These are phyloP conservation scores for Nomada hirtipes DNA, from an alignment of 2,888 invertebrate species.

Conservation along the genomic window DNA sequence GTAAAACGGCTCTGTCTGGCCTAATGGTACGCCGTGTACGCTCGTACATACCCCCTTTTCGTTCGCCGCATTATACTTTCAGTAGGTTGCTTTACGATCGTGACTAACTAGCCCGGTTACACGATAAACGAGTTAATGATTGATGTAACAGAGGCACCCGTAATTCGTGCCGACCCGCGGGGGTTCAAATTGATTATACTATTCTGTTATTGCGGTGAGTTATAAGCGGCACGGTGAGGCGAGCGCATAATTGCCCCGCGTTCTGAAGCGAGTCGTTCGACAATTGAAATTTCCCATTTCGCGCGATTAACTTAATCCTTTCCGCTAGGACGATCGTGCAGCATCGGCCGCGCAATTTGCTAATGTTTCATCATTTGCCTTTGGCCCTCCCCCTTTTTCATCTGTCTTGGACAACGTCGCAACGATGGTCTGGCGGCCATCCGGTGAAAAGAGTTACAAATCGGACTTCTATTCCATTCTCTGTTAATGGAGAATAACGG, in stretches of 20 bases:
- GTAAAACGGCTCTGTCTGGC: slow-evolving; percentile 36
- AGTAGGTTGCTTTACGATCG: slow-evolving; percentile 52
- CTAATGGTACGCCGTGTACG: slow-evolving; percentile 2
- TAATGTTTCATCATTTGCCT: background rate
- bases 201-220: slow-evolving; percentile 54
- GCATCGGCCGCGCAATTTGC: background rate
- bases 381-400: background rate
- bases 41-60: slow-evolving; percentile 9
- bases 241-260: slow-evolving; percentile 47
- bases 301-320: slow-evolving; percentile 51
- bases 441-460: no score
- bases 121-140: slow-evolving; percentile 61
- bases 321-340: slow-evolving; percentile 21
- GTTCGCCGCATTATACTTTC: slow-evolving; percentile 54
- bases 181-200: slow-evolving; percentile 52
- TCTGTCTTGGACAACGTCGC: background rate
- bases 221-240: slow-evolving; percentile 32
- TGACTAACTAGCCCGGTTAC: slow-evolving; percentile 50
- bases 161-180: slow-evolving; percentile 25
- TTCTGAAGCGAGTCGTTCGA: slow-evolving; percentile 42
- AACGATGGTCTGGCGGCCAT: no score
- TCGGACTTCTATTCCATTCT: no score
- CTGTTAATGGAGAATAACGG: background rate
- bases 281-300: slow-evolving; percentile 59
- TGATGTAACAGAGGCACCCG: slow-evolving; percentile 42